These are phyloP conservation scores for Cantharis rustica DNA, from an alignment of 2,888 invertebrate genomes.

Conservation along the genomic window DNA sequence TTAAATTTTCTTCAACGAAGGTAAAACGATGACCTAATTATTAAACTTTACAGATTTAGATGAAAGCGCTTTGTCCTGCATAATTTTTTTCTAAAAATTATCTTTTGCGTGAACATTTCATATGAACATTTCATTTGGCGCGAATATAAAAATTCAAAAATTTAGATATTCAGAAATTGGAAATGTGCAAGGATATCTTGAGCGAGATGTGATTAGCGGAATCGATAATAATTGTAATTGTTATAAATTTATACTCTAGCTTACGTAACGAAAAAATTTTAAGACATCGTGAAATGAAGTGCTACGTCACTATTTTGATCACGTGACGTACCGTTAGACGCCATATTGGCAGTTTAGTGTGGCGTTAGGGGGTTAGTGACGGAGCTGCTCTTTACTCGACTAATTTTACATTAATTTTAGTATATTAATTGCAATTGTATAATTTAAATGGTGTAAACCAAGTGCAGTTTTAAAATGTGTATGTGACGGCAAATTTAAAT, in stretches of 20 bases:
- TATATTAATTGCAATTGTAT: neutral
- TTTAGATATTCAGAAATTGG: neutral
- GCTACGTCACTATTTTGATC: slow-evolving; percentile 60
- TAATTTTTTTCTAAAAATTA: slow-evolving; percentile 6
- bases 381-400: slow-evolving; percentile 43
- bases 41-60: neutral
- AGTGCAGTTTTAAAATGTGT: slow-evolving; percentile 1
- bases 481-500: slow-evolving; percentile 48
- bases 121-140: slow-evolving; percentile 24
- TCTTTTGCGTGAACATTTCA: neutral
- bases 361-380: slow-evolving; percentile 58
- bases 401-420: slow-evolving; percentile 7
- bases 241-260: slow-evolving; percentile 41
- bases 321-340: slow-evolving; percentile 63
- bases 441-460: neutral
- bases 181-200: neutral
- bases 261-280: slow-evolving; percentile 55
- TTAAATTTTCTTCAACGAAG: neutral
- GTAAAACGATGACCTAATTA: neutral
- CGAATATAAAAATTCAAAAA: slow-evolving; percentile 29
- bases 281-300: slow-evolving; percentile 52
- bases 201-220: slow-evolving; percentile 2
- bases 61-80: neutral
- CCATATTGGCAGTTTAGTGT: slow-evolving; percentile 64
- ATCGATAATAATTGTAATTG: slow-evolving; percentile 34